phyloP scores from a whole-genome alignment of 1,140 invertebrate genomes.

The Brachionus koreanus region DNA sequence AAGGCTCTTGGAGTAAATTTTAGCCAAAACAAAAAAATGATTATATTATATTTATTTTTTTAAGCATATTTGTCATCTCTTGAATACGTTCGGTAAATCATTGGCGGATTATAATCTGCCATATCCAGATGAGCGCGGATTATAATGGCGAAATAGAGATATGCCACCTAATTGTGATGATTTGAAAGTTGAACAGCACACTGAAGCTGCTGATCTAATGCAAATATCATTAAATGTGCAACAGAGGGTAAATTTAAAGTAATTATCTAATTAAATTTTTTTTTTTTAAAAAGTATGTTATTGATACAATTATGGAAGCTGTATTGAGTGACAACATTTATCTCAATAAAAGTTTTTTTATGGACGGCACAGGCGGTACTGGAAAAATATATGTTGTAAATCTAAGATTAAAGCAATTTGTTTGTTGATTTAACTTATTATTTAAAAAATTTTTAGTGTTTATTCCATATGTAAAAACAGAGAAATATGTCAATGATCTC shows the following conservation, averaged over 20 bases:
- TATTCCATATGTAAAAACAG: not conserved
- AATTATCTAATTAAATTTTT: not conserved
- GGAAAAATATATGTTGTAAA: not conserved
- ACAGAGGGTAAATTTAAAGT: no score
- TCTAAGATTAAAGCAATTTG: no score
- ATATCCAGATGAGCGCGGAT: not conserved
- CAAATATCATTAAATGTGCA: not conserved
- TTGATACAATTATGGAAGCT: not conserved
- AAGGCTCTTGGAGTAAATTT: not conserved
- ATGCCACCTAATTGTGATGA: no score
- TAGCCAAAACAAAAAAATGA: not conserved
- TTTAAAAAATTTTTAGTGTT: not conserved
- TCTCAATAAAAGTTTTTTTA: not conserved
- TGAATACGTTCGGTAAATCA: not conserved
- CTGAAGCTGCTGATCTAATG: no score
- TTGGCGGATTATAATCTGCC: not conserved
- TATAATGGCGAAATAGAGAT: no score
- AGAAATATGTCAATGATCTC: constrained; percentile 48
- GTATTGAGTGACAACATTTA: not conserved
- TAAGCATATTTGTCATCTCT: not conserved
- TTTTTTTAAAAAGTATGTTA: not conserved
- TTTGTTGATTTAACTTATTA: not conserved
- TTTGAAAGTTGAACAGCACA: no score
- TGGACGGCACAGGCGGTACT: not conserved
- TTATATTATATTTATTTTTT: not conserved